Evolutionary conservation across 2,113 vertebrate species (phyloP), one percentile per base, ranked within the genome.

Genomic region (Takifugu bimaculatus): DNA sequence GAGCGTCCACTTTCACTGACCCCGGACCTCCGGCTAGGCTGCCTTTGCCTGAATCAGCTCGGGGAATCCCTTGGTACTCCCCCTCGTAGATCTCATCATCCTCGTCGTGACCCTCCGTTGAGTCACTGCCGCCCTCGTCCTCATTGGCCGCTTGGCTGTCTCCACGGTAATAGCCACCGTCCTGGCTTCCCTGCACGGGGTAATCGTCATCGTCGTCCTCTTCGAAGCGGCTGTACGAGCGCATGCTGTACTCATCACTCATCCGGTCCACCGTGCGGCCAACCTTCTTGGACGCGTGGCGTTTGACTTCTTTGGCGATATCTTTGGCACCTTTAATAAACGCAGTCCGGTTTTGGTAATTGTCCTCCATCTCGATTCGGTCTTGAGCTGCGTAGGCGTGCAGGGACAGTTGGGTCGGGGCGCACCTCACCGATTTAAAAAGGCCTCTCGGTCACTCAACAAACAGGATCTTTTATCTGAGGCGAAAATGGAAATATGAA

Each of bases 11-110:
- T 70, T 77, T 43, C 74, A 88, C 73, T 0, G 88, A 82, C 3
- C 72, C 85, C 2, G 83, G 86, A 2, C 85, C 88, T 35, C 86
- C 88, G 1, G 79, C 83, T 57, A 86, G 61, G 63, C 90, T 90
- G 0, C 85, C 92, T 1, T 91, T 93, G 65, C 89, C 88, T 0
- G 95, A 94, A 1, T 97, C 94, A 0, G 93, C 93, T 54, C 93
- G 86, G 47, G 96, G 96, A 57, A 98, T 98, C 3, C 96, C 96
- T 71, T 99, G 96, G 76, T 99, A 99, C 45, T 99, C 96, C 2
- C 96, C 96, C 75, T 98, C 96, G 0, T 99, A 99, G 86, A 98
- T 98, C 79, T 99, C 96, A 0, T 98, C 96, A 1, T 98, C 96
- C 68, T 99, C 96, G 0, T 99, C 96, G 0, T 98, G 96, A 4